Conservation (phyloP, 2,888 invertebrate genomes). For the Lochmaea crataegi region DNA sequence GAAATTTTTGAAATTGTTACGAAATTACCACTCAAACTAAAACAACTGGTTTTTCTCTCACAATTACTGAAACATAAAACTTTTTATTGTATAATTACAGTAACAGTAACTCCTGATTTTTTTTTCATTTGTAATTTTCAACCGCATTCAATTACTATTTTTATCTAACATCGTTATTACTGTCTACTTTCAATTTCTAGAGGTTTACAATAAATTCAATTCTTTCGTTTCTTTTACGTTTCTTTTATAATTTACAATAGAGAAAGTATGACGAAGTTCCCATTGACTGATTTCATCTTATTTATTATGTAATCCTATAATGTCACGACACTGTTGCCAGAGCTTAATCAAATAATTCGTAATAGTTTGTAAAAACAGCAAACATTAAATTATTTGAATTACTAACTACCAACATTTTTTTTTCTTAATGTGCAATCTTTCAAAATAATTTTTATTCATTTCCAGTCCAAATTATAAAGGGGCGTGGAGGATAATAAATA, state of each 20-base stretch:
- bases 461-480: no score
- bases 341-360: not conserved
- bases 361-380: not conserved
- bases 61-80: not conserved
- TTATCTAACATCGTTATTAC: not conserved
- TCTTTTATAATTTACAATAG: constrained; percentile 24
- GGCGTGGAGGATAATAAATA: no score
- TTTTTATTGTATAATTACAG: not conserved
- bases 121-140: not conserved
- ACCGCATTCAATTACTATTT: not conserved
- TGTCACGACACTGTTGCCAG: constrained; percentile 9
- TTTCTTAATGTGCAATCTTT: no score
- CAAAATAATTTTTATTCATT: no score
- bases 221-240: constrained; percentile 14
- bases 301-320: constrained; percentile 9
- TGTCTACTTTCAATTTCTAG: constrained; percentile 18
- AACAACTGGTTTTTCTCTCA: not conserved
- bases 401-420: no score
- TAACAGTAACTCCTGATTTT: not conserved
- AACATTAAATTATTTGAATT: not conserved
- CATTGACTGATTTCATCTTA: constrained; percentile 22
- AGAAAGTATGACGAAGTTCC: constrained; percentile 23
- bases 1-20: not conserved
- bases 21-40: not conserved
- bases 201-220: constrained; percentile 15